Base-by-base conservation (phyloP, 92 coral and sea anemone genomes). In the Nematostella vectensis region DNA sequence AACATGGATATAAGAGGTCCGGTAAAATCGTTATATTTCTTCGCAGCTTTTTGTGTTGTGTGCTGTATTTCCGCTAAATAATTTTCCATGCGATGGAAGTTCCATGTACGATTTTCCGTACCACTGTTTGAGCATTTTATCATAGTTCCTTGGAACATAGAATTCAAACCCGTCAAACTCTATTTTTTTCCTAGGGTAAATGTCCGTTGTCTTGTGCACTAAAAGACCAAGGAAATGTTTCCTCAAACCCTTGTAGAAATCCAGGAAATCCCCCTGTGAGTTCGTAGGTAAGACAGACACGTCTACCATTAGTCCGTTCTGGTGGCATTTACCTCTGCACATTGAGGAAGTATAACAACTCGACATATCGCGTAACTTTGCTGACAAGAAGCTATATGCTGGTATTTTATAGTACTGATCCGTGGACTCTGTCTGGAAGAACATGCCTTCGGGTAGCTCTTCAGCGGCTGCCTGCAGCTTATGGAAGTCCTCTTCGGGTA, bases 361-460 rank as follows among this genome's bases (percentile, higher is more conserved):
- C 2, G 25, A 28, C 21, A n/a, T 58, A 50, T 74, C 81, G 4
- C 81, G 54, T 2, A 74, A 30, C 62, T 74, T 74, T 3, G 68
- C 81, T 0, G 42, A 10, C 58, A 74, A 42, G 18, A 29, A 25
- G 11, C 50, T 53, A 0, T 2, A 25, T 24, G 1, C 2, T 1
- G 63, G 63, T 0, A 23, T 22, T 53, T 43, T 67, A 28, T 27
- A 74, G 26, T 58, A 53, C 12, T 29, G 43, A 39, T 74, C 81
- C 4, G 75, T 74, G 18, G 26, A 48, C n/a, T 42, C 73, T 0
- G 74, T 65, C 61, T 73, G 80, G n/a, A 65, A 65, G 31, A 73
- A 73, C 9, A 65, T 59, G 27, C 67, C 81, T 1, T 60, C 59
- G 1, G 81, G 81, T 4, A 74, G 75, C 27, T 66, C 74, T 15